Base-by-base conservation (phyloP, 2,113 vertebrate genomes). In the Hylia prasina region DNA sequence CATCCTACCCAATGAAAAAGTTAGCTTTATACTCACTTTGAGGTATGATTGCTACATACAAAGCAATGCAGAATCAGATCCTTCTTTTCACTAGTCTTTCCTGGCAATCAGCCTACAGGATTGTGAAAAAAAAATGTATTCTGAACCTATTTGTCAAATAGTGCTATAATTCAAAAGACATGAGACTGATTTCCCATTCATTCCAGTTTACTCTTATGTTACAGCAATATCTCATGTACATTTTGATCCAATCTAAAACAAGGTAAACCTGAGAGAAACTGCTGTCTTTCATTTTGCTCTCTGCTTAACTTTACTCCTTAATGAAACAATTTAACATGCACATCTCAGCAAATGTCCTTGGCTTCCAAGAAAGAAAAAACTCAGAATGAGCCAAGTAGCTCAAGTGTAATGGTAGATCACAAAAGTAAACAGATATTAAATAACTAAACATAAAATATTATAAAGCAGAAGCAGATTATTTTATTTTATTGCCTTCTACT, bases 401-500 rank as follows among this genome's bases (percentile, higher is more conserved):
- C 68, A 81, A 83, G 64, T 53, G 27, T 63, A 89, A 89, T 77
- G n/a, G 37, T 87, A 85, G 72, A 69, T 73, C 73, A 92, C 63
- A 96, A 95, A 94, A 95, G 65, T 61, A 92, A 90, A 51, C 54
- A 90, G 87, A 88, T 80, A 56, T 95, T 97, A 89, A 97, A 94
- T 89, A 97, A 90, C 24, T 71, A 89, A 82, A 77, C 84, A 80
- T 90, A 89, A 97, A 95, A 94, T 92, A 96, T 89, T 97, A 82
- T 91, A 70, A 73, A 91, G 61, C 42, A 91, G 90, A 86, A 88
- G 69, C 42, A 76, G 39, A 28, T 45, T 18, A 39, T 70, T 79
- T 87, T 82, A 3, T 9, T 87, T 93, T 70, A 73, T 83, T 89
- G 89, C 21, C 57, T 73, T 89, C 89, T 92, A 33, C 23, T 73